These are phyloP conservation scores for Ranitomeya imitator DNA, from an alignment of 2,113 vertebrate genomes.

Conservation along the genomic window DNA sequence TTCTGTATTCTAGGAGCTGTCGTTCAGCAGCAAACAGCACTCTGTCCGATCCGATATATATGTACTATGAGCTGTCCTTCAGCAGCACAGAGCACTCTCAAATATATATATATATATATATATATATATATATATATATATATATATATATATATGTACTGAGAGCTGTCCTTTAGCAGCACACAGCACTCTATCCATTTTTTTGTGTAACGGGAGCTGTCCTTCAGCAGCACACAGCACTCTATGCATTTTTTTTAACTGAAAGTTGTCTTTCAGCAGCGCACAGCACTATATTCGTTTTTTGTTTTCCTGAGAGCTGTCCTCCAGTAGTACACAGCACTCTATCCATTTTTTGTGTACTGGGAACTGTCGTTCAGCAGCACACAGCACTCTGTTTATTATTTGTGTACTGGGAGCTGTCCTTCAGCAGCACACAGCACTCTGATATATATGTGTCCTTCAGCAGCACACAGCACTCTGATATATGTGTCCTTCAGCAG, in stretches of 20 bases:
- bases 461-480: neutral
- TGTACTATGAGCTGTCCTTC: no score
- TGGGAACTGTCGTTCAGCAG: neutral
- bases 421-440: no score
- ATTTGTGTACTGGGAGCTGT: no score
- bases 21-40: neutral
- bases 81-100: no score
- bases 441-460: no score
- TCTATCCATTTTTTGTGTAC: neutral
- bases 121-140: no score
- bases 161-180: neutral
- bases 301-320: neutral
- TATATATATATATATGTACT: no score
- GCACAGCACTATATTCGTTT: no score
- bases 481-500: neutral
- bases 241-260: neutral
- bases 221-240: neutral
- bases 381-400: neutral
- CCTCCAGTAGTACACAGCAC: neutral
- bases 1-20: neutral
- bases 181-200: neutral
- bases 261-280: no score
- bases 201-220: neutral
- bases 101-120: no score
- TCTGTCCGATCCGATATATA: no score